Conservation (phyloP, 2,797 vertebrate genomes). For the Coregonus sp. region DNA sequence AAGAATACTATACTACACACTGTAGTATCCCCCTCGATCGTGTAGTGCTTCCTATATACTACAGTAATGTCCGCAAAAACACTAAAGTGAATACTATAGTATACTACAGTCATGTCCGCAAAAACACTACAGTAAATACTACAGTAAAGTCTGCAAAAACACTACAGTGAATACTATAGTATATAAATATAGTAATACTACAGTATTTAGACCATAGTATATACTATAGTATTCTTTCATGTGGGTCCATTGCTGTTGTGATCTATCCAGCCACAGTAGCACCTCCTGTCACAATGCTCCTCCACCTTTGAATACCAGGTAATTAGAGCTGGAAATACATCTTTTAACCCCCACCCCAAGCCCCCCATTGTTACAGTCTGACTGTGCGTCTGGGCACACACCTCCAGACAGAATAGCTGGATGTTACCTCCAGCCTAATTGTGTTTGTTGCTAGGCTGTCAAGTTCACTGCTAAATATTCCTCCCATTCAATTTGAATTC, state of each 20-base stretch:
- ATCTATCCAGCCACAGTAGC: constrained; percentile 27
- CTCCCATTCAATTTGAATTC: constrained; percentile 19
- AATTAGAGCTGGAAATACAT: too few relatives aligned
- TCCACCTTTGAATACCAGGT: constrained; percentile 38
- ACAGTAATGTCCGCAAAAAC: too few relatives aligned
- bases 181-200: too few relatives aligned
- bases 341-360: background rate
- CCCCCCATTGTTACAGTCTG: constrained; percentile 27
- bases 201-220: too few relatives aligned
- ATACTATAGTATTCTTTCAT: background rate
- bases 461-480: constrained; percentile 28
- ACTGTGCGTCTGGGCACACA: constrained; percentile 13
- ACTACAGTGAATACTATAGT: too few relatives aligned
- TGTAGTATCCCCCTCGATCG: too few relatives aligned
- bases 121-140: too few relatives aligned
- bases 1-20: too few relatives aligned
- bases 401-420: constrained; percentile 11
- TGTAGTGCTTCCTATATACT: too few relatives aligned
- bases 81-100: too few relatives aligned
- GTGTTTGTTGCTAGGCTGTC: constrained; percentile 20
- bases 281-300: constrained; percentile 33
- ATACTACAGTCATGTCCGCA: too few relatives aligned
- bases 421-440: constrained; percentile 28
- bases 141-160: too few relatives aligned
- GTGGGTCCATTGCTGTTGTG: constrained; percentile 41